phyloP scores from a whole-genome alignment of 2,888 invertebrate genomes.

The Alentia gelatinosa region DNA sequence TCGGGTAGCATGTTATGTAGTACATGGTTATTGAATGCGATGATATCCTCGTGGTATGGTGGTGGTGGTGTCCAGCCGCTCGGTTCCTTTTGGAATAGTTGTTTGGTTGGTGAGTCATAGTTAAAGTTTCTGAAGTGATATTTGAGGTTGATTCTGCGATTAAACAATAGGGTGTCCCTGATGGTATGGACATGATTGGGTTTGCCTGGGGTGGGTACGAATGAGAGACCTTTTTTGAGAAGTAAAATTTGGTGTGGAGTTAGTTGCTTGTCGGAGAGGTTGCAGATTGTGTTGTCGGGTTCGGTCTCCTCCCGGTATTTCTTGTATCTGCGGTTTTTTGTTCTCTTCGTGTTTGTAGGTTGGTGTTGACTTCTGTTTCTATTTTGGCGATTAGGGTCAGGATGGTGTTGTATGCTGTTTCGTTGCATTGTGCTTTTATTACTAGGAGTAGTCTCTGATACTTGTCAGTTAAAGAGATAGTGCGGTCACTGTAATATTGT shows the following conservation, averaged over 20 bases:
- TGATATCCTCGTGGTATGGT: not conserved
- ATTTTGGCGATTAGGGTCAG: not conserved
- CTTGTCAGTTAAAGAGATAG: not conserved
- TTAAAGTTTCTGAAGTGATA: not conserved
- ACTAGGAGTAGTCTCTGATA: not conserved
- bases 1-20: not conserved
- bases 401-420: not conserved
- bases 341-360: not conserved
- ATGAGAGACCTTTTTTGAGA: not conserved
- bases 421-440: not conserved
- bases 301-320: not conserved
- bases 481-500: not conserved
- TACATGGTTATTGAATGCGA: not conserved
- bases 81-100: too few species aligned
- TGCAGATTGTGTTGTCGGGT: not conserved
- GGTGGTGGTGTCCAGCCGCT: not conserved
- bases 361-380: not conserved
- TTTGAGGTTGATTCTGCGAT: not conserved
- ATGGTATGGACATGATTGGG: not conserved
- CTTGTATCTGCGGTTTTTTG: not conserved
- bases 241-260: not conserved
- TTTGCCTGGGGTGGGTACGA: not conserved
- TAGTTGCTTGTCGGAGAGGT: not conserved
- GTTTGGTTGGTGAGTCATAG: not conserved
- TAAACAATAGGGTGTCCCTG: not conserved